Conservation (phyloP, 1,140 invertebrate species). For the Limonius californicus region DNA sequence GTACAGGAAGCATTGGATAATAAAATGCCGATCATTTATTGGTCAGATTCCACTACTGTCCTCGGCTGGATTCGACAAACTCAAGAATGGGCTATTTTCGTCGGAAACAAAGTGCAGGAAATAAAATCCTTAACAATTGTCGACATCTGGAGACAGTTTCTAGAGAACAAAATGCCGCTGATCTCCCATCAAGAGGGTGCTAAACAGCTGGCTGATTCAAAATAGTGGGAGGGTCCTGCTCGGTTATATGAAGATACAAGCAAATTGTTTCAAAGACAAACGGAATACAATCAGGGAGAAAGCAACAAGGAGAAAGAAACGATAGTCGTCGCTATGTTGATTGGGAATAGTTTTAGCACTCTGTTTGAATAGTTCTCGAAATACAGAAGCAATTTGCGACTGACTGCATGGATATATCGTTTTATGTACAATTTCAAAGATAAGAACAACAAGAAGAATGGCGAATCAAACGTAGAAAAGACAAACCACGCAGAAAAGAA, state of each 20-base stretch:
- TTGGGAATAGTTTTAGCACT: no score
- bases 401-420: no score
- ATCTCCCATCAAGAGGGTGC: neutral
- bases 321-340: no score
- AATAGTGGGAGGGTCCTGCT: constrained; percentile 5
- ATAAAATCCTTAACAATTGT: neutral
- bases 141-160: constrained; percentile 34
- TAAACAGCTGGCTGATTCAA: neutral
- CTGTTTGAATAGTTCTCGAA: no score
- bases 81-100: constrained; percentile 17
- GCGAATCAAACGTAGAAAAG: no score
- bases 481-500: no score
- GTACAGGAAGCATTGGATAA: neutral
- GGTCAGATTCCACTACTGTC: constrained; percentile 41
- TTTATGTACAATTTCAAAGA: no score
- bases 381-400: no score
- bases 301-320: no score
- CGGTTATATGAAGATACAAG: neutral
- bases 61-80: constrained; percentile 38
- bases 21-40: constrained; percentile 19
- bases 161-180: constrained; percentile 42
- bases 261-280: no score
- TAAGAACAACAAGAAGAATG: no score
- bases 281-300: no score
- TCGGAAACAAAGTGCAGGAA: constrained; percentile 42